phyloP scores from a whole-genome alignment of 2,113 vertebrate genomes.

The Protobothrops flavoviridis region DNA sequence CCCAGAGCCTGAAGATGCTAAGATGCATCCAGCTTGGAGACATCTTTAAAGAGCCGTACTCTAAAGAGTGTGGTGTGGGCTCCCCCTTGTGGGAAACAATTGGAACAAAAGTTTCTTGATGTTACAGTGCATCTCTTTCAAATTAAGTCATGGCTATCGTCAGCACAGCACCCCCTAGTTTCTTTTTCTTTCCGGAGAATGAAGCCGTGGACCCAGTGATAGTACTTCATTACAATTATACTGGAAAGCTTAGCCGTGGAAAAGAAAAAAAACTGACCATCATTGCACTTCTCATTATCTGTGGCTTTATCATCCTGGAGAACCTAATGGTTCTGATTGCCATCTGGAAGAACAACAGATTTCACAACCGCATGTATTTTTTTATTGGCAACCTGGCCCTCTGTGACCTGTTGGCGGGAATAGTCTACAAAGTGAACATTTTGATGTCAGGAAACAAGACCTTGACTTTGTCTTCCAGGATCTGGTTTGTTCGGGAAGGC shows the following conservation, averaged over 20 bases:
- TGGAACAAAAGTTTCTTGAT: slow-evolving; percentile 23
- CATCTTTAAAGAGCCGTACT: slow-evolving; percentile 23
- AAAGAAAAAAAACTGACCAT: slow-evolving; percentile 68
- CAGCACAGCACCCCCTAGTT: background rate
- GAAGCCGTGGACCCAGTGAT: slow-evolving; percentile 70
- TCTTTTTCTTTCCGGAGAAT: slow-evolving; percentile 24
- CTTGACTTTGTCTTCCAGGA: slow-evolving; percentile 77
- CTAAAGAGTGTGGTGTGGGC: slow-evolving; percentile 52
- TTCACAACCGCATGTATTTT: slow-evolving; percentile 98
- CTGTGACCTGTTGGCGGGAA: slow-evolving; percentile 89
- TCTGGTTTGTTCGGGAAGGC: slow-evolving; percentile 93
- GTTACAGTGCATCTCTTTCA: background rate
- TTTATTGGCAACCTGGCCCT: slow-evolving; percentile 97
- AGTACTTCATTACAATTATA: slow-evolving; percentile 85
- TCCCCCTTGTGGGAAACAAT: slow-evolving; percentile 69
- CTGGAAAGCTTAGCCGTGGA: slow-evolving; percentile 81
- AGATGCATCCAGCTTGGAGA: background rate
- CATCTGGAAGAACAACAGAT: slow-evolving; percentile 93
- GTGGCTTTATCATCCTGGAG: slow-evolving; percentile 91
- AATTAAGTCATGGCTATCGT: slow-evolving; percentile 58
- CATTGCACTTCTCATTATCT: slow-evolving; percentile 80
- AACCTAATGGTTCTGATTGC: slow-evolving; percentile 91
- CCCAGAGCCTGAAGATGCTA: background rate
- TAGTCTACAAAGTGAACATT: slow-evolving; percentile 89
- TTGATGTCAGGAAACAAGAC: slow-evolving; percentile 90